Evolutionary conservation across 1,140 invertebrate species (phyloP).

Genomic region (Drosophila insularis): DNA sequence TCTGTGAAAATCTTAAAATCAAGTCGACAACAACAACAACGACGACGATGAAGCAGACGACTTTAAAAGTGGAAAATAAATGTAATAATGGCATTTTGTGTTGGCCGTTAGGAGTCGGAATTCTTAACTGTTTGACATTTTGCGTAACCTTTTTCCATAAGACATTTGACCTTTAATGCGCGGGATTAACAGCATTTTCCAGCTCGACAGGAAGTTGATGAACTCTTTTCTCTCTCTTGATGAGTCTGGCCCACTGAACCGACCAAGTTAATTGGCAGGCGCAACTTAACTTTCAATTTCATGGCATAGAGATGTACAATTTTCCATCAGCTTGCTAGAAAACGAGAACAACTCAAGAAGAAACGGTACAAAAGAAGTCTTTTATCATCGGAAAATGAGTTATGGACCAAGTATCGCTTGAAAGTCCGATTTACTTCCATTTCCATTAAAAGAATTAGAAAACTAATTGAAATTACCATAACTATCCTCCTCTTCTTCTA

Average conservation of each 20-base stretch:
- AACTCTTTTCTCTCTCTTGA: constrained; percentile 18
- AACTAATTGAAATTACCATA: too few relatives aligned
- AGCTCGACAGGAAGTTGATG: constrained; percentile 30
- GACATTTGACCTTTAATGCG: constrained; percentile 73
- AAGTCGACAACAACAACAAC: not conserved
- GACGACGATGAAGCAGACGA: constrained; percentile 57
- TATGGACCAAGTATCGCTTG: not conserved
- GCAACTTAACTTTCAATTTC: constrained; percentile 66
- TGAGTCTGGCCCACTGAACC: constrained; percentile 48
- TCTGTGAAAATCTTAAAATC: constrained; percentile 62
- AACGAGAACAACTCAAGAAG: constrained; percentile 30
- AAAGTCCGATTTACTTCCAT: not conserved
- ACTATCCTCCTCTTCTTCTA: too few relatives aligned
- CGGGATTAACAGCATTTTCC: constrained; percentile 41
- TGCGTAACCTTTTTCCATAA: constrained; percentile 79
- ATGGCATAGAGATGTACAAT: constrained; percentile 50
- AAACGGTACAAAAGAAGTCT: constrained; percentile 23
- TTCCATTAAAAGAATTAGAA: not conserved
- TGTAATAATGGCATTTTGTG: constrained; percentile 80
- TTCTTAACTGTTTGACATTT: constrained; percentile 82
- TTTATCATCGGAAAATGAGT: constrained; percentile 25
- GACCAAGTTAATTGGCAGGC: constrained; percentile 52
- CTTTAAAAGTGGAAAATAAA: constrained; percentile 76
- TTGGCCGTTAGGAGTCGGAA: constrained; percentile 71
- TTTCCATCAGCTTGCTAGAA: constrained; percentile 40